Conservation (phyloP, 2,888 invertebrate species). For the Dione juno region DNA sequence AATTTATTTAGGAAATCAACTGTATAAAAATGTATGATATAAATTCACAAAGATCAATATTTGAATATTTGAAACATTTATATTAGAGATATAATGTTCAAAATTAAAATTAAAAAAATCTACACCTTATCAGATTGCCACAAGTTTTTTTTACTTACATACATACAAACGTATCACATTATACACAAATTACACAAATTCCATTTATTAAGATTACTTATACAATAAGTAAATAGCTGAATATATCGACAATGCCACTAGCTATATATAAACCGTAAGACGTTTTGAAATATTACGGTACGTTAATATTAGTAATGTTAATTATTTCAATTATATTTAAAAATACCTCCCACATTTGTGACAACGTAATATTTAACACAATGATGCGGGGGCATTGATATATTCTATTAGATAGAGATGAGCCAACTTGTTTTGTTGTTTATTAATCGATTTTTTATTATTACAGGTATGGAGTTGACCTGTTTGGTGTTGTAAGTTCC, state of each 20-base stretch:
- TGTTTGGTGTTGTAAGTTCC: not conserved
- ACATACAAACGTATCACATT: not conserved
- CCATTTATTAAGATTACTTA: not conserved
- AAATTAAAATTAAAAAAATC: no score
- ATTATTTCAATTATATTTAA: conserved; percentile 28
- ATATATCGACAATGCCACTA: not conserved
- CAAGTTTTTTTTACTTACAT: not conserved
- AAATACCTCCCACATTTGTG: conserved; percentile 56
- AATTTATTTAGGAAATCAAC: not conserved
- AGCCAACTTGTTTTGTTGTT: conserved; percentile 59
- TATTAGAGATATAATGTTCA: no score
- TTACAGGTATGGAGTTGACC: conserved; percentile 68
- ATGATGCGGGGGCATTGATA: conserved; percentile 75
- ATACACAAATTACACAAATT: not conserved
- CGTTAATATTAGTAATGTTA: conserved; percentile 17
- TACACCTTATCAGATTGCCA: not conserved
- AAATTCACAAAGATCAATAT: no score
- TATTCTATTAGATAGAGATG: conserved; percentile 65
- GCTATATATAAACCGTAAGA: not conserved
- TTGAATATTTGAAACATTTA: no score
- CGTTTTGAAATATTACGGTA: not conserved
- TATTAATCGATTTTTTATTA: conserved; percentile 77
- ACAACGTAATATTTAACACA: conserved; percentile 61
- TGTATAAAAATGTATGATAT: no score
- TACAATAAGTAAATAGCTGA: not conserved